Evolutionary conservation across 2,888 invertebrate species (phyloP).

Genomic region (Oscheius sp.): DNA sequence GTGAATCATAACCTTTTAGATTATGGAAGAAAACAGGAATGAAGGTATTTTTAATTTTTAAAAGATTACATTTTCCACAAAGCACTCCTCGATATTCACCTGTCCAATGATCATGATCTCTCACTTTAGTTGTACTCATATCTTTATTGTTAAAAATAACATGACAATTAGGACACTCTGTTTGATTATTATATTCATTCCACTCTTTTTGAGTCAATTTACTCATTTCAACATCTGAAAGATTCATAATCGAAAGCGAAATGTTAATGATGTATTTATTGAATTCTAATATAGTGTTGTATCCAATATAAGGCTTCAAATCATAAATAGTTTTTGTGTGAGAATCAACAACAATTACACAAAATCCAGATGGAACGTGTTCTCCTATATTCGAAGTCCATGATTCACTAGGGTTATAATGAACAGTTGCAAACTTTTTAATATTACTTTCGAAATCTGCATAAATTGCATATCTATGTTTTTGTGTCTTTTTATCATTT

Average conservation of each 20-base stretch:
- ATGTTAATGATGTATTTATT: no score
- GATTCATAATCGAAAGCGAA: conserved; percentile 36
- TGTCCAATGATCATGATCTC: conserved; percentile 39
- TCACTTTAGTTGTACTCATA: no score
- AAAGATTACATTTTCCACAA: conserved; percentile 36
- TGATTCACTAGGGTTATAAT: conserved; percentile 31
- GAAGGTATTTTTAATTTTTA: conserved; percentile 44
- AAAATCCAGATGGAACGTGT: no score
- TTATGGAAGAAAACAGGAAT: no score
- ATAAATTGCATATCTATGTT: not conserved
- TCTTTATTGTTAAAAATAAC: conserved; percentile 13
- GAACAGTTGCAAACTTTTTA: conserved; percentile 19
- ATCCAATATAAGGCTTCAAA: conserved; percentile 32
- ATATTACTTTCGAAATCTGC: conserved; percentile 30
- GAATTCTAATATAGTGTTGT: conserved; percentile 16
- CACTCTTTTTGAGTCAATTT: conserved; percentile 31
- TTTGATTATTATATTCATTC: conserved; percentile 13
- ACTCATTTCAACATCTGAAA: conserved; percentile 23
- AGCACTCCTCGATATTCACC: conserved; percentile 41
- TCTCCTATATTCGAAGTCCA: conserved; percentile 38
- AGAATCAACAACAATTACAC: conserved; percentile 41
- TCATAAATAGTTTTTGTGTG: conserved; percentile 25
- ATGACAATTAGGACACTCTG: conserved; percentile 30
- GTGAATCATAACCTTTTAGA: conserved; percentile 50
- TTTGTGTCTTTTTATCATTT: not conserved